Conservation (phyloP, 2,888 invertebrate species). For the Drosophila prostipennis region DNA sequence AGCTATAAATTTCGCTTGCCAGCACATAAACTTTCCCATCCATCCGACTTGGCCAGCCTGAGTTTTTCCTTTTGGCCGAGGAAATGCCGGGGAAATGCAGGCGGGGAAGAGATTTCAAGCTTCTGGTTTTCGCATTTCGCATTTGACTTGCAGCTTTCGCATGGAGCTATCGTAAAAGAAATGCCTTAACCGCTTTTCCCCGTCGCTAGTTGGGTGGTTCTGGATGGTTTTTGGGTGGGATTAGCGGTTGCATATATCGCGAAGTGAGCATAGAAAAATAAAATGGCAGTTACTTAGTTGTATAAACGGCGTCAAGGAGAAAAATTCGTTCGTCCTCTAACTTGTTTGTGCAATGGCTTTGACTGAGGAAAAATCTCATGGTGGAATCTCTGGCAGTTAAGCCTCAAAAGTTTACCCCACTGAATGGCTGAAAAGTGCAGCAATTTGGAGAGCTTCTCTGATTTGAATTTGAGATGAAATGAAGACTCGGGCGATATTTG, state of each 20-base stretch:
- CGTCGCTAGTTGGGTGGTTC: conserved; percentile 29
- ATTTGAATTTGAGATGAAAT: conserved; percentile 28
- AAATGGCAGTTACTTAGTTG: conserved; percentile 72
- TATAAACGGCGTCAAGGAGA: conserved; percentile 58
- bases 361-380: conserved; percentile 6
- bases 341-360: conserved; percentile 58
- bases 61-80: conserved; percentile 11
- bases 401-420: conserved; percentile 33
- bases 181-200: conserved; percentile 36
- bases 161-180: conserved; percentile 57
- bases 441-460: conserved; percentile 14
- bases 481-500: conserved; percentile 4
- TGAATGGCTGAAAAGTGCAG: conserved; percentile 21
- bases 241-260: conserved; percentile 60
- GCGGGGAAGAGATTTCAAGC: conserved; percentile 62
- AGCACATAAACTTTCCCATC: conserved; percentile 72
- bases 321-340: conserved; percentile 10
- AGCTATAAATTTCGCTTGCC: conserved; percentile 70
- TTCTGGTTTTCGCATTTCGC: conserved; percentile 61
- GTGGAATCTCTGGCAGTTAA: conserved; percentile 18
- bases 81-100: conserved; percentile 56
- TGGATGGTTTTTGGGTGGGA: conserved; percentile 19
- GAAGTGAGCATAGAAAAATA: conserved; percentile 58
- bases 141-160: conserved; percentile 73
- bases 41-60: conserved; percentile 27